Evolutionary conservation across 2,113 vertebrate genomes (phyloP), one percentile per base, ranked within the genome.

Genomic region (Zosterops borbonicus): DNA sequence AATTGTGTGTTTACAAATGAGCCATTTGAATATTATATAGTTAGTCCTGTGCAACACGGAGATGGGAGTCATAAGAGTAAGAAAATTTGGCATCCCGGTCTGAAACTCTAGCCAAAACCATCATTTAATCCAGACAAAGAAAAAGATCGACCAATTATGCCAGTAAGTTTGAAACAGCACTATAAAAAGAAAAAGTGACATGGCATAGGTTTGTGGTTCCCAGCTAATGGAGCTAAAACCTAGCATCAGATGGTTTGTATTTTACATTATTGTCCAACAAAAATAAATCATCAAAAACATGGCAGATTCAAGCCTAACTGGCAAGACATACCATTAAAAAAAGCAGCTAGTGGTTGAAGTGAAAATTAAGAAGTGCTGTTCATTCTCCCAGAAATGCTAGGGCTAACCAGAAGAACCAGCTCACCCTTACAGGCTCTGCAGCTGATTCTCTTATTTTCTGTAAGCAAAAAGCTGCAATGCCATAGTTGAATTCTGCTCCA

Each of bases 201-300:
- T 93, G 89, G 95, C 95, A 87, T 79, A 96, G 89, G 78, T 87
- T 79, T 58, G 94, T 70, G 46, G 83, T 96, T 95, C 91, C 35
- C 60, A 87, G 74, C 74, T 96, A 96, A 95, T 76, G 44, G 79
- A 91, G 53, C 81, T 81, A 94, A 81, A 97, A 80, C 83, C 13
- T 71, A 33, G 23, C 53, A 41, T 94, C 94, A 90, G 77, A 87
- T 94, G 95, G 86, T 89, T 94, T 94, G 63, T 67, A 62, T 97
- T 93, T 96, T 92, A 92, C 77, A 67, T 95, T 92, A 93, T 96
- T 94, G 96, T 96, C 82, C 90, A 96, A 93, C 88, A 91, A 96
- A 96, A 97, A 96, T 95, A 97, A 97, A 97, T 97, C 88, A 95
- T 88, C 83, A 90, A 89, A 90, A 96, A 95, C 96, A 96, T 91